Evolutionary conservation across 2,113 vertebrate species (phyloP).

Genomic region (Tragelaphus strepsiceros): DNA sequence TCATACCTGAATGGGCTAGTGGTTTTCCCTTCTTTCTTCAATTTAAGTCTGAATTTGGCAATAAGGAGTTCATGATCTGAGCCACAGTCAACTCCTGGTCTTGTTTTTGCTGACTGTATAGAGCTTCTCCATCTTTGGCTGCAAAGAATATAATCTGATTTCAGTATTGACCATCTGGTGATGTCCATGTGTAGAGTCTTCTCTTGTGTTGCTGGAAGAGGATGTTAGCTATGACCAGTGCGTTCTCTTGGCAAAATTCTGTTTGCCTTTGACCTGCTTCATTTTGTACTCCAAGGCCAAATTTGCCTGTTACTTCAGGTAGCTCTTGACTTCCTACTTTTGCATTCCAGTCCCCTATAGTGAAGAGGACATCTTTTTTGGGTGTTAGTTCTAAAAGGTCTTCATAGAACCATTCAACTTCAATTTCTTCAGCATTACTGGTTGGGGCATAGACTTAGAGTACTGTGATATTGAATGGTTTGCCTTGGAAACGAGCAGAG

Average conservation of each 20-base stretch:
- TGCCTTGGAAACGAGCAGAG: fast-evolving
- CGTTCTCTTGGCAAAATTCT: neutral
- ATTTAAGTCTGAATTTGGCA: neutral
- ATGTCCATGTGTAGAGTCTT: neutral
- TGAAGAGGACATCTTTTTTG: neutral
- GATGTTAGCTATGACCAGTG: neutral
- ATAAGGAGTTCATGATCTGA: neutral
- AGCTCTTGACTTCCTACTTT: neutral
- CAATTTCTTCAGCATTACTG: neutral
- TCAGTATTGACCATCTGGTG: neutral
- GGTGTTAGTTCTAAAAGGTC: neutral
- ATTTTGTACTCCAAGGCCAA: neutral
- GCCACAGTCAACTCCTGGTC: neutral
- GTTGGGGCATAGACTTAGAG: neutral
- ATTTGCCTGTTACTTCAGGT: neutral
- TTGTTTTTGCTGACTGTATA: neutral
- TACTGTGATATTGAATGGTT: neutral
- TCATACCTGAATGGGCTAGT: neutral
- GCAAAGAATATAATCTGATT: neutral
- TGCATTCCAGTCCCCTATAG: neutral
- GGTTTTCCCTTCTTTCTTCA: neutral
- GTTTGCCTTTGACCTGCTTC: neutral
- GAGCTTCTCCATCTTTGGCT: neutral
- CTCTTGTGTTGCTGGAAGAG: neutral
- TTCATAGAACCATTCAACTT: neutral